Evolutionary conservation across 2,888 invertebrate genomes (phyloP), one percentile per base, ranked within the genome.

Genomic region (Proisotoma minuta): DNA sequence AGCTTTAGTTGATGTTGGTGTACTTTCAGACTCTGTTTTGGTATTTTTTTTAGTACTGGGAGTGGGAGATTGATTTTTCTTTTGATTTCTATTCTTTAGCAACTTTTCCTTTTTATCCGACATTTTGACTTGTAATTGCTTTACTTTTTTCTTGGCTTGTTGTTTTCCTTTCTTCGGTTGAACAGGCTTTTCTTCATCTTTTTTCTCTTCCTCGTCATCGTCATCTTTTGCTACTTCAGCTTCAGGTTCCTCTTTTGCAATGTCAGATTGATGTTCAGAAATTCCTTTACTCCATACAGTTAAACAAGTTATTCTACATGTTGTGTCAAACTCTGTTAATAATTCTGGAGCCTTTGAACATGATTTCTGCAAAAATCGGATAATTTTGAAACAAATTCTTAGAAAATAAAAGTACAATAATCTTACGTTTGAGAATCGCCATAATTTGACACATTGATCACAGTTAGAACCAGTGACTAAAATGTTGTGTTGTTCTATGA

Each of bases 381-480:
- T 29, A 54, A 56, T 23, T 27, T 26, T 47, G 48, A 49, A 15
- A 8, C 12, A n/a, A 56, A 43, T 40, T 56, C 39, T 15, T 22
- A 56, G 18, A 39, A 40, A 27, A n/a, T 8, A 10, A 58, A 50
- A 29, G 26, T 34, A 65, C 8, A 54, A 10, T 56, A 12, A 20
- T 22, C 49, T 62, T 62, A 76, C 71, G 58, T 76, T 52, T 26
- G 57, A 72, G 54, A 79, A 76, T 65, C 77, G 80, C 88, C 89
- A 92, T 0, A 90, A 78, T 78, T 88, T 89, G 51, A 92, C 79
- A 75, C 86, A 85, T 0, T 93, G 93, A 64, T 84, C 83, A 29
- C 56, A 56, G 78, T 91, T 92, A 4, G 89, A 87, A 20, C 85
- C 86, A 29, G 89, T 85, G 4, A 76, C 73, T 22, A 79, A 66